Conservation (phyloP, 2,888 invertebrate species). For the Eudasyphora cyanicolor region DNA sequence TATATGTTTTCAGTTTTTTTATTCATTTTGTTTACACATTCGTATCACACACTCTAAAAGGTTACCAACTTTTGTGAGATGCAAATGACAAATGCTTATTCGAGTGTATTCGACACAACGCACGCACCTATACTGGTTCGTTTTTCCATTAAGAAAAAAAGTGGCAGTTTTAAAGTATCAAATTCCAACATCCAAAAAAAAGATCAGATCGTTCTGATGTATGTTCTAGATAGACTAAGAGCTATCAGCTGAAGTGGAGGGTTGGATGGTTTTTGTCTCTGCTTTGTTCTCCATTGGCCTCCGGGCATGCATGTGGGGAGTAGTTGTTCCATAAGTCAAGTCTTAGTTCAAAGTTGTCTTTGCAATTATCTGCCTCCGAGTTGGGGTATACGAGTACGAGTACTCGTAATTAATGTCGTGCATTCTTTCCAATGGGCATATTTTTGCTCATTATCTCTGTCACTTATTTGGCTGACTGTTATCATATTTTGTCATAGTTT, state of each 20-base stretch:
- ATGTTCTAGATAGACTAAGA: background rate
- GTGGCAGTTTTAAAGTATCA: background rate
- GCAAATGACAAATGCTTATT: background rate
- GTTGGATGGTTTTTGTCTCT: background rate
- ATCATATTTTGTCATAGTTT: slow-evolving; percentile 51
- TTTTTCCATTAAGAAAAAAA: background rate
- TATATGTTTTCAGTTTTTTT: background rate
- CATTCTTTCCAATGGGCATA: slow-evolving; percentile 35
- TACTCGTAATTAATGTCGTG: slow-evolving; percentile 37
- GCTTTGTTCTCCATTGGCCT: background rate
- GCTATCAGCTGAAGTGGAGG: too few species aligned
- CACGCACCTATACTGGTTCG: slow-evolving; percentile 16
- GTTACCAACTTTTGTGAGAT: slow-evolving; percentile 53
- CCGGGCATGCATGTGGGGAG: slow-evolving; percentile 36
- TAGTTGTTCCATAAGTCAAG: slow-evolving; percentile 14
- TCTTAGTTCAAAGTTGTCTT: background rate
- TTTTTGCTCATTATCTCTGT: slow-evolving; percentile 47
- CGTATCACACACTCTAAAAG: slow-evolving; percentile 29
- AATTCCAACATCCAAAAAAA: background rate
- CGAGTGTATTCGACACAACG: too few species aligned
- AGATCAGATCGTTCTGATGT: background rate
- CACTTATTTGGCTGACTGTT: slow-evolving; percentile 38
- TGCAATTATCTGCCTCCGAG: background rate
- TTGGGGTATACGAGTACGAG: background rate
- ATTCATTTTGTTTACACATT: slow-evolving; percentile 27